phyloP scores from a whole-genome alignment of 2,888 invertebrate species.

The Augochlorella aurata region DNA sequence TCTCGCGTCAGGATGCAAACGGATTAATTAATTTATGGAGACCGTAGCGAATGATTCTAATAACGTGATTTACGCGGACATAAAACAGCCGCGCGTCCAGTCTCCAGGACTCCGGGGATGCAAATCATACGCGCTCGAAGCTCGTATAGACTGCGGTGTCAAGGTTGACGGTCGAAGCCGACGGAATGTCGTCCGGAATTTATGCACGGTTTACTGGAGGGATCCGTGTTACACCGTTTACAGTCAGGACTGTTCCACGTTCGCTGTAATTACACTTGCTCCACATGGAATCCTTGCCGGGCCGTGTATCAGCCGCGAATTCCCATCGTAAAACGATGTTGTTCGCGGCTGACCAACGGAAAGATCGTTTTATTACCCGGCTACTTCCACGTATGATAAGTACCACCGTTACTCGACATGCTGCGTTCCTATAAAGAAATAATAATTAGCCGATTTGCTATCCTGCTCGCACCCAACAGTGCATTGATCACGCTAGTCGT shows the following conservation, averaged over 20 bases:
- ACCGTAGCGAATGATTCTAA: conserved; percentile 14
- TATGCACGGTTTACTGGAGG: too few relatives aligned
- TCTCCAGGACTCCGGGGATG: neutral
- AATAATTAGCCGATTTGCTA: conserved; percentile 19
- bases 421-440: neutral
- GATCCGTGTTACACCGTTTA: conserved; percentile 12
- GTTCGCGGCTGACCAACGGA: neutral
- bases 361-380: conserved; percentile 38
- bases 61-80: conserved; percentile 1
- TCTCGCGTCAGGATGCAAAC: neutral
- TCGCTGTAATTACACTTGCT: conserved; percentile 15
- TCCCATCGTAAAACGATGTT: conserved; percentile 29
- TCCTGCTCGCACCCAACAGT: neutral
- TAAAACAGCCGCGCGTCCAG: neutral
- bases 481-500: neutral
- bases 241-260: conserved; percentile 5
- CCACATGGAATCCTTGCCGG: conserved; percentile 1
- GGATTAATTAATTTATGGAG: conserved; percentile 7
- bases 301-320: conserved; percentile 14
- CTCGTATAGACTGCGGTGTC: neutral
- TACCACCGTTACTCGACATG: conserved; percentile 23
- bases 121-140: neutral
- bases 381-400: conserved; percentile 35
- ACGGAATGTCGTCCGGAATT: neutral
- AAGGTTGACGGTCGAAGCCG: neutral